A percentile compares a stretch with the other conserved stretches of the same genome.
Evolutionary conservation across 64 coral and sea anemone species (phyloP).

Genomic region (Actinia equina): DNA sequence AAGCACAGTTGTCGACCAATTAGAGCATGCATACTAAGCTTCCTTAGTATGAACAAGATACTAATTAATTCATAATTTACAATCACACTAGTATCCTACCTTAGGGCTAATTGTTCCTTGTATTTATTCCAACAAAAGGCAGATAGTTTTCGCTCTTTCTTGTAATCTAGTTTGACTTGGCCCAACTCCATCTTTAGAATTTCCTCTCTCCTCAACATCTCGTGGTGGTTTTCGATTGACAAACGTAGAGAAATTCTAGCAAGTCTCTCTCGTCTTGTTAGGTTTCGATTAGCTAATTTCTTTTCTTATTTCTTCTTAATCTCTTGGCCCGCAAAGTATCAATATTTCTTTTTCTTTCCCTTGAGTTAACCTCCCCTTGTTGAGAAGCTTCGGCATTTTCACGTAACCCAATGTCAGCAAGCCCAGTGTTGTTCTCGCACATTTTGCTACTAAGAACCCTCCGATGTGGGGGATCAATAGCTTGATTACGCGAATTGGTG

Average conservation of each 20-base stretch:
- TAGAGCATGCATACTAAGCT: too few relatives aligned
- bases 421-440: slow-evolving; percentile 14
- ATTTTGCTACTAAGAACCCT: slow-evolving; percentile 16
- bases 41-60: too few relatives aligned
- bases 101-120: background rate
- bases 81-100: background rate
- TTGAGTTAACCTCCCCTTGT: background rate
- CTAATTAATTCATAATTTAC: too few relatives aligned
- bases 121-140: slow-evolving; percentile 9
- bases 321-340: background rate
- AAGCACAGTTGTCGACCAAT: too few relatives aligned
- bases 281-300: slow-evolving; percentile 3
- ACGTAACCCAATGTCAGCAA: slow-evolving; percentile 9
- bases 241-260: background rate
- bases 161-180: background rate
- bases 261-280: background rate
- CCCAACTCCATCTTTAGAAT: background rate
- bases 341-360: background rate
- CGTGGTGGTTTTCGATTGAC: background rate
- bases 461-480: slow-evolving; percentile 8
- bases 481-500: background rate
- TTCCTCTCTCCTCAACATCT: background rate
- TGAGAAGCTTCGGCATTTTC: background rate
- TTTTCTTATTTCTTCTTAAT: slow-evolving; percentile 9
- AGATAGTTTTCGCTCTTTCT: slow-evolving; percentile 2